phyloP scores from a whole-genome alignment of 2,113 vertebrate species.

The Perca schrenkii region DNA sequence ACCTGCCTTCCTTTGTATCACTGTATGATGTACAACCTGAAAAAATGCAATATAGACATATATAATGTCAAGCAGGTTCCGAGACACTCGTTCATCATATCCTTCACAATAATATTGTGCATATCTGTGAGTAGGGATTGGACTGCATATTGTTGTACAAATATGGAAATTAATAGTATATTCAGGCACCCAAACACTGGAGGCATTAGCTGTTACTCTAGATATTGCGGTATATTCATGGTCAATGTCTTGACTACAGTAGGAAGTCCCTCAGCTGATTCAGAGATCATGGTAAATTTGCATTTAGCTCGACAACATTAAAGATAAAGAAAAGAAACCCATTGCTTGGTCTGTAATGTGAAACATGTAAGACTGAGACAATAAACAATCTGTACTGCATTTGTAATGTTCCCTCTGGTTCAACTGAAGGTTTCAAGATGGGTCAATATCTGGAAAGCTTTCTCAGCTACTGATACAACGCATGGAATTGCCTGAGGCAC shows the following conservation, averaged over 20 bases:
- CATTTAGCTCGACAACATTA: background rate
- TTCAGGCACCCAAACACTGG: constrained; percentile 32
- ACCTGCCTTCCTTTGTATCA: background rate
- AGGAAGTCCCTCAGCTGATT: background rate
- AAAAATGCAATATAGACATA: background rate
- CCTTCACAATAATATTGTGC: background rate
- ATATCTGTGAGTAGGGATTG: constrained; percentile 7
- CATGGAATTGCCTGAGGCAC: background rate
- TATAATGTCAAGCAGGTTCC: background rate
- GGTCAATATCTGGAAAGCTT: background rate
- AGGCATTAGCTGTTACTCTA: constrained; percentile 25
- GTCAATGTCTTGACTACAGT: background rate
- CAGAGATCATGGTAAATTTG: background rate
- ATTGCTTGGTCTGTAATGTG: background rate
- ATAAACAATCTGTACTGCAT: background rate
- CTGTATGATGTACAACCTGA: background rate
- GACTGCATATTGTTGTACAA: background rate
- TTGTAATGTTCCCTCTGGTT: background rate
- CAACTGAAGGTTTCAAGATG: background rate
- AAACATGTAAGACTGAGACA: background rate
- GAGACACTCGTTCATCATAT: background rate
- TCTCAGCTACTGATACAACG: constrained; percentile 2
- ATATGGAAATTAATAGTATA: constrained; percentile 31
- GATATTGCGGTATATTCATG: background rate
- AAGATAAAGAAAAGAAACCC: background rate